phyloP scores from a whole-genome alignment of 1,140 invertebrate species.

The Heliconius nattereri region DNA sequence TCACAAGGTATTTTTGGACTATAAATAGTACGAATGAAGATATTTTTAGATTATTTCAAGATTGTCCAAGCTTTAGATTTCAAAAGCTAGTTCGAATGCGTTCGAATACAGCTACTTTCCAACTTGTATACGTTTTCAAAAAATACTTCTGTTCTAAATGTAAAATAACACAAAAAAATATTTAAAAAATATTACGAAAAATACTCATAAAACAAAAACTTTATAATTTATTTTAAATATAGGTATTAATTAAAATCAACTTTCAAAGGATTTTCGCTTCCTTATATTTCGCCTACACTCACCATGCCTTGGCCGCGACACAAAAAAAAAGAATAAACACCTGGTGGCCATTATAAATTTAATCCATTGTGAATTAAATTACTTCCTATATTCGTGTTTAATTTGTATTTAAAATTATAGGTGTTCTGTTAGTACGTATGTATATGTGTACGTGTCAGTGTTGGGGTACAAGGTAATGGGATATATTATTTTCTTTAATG shows the following conservation, averaged over 20 bases:
- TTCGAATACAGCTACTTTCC: no score
- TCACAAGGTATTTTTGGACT: not conserved
- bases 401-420: slow-evolving; percentile 29
- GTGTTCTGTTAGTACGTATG: slow-evolving; percentile 7
- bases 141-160: no score
- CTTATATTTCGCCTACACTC: slow-evolving; percentile 27
- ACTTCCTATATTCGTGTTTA: slow-evolving; percentile 56
- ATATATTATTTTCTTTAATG: not conserved
- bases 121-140: no score
- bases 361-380: slow-evolving; percentile 56
- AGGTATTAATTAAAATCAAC: not conserved
- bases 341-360: slow-evolving; percentile 47
- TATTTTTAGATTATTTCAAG: not conserved
- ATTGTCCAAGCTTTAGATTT: no score
- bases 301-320: slow-evolving; percentile 33
- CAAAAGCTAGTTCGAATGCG: no score
- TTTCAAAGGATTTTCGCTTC: slow-evolving; percentile 25
- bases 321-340: slow-evolving; percentile 40
- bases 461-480: not conserved
- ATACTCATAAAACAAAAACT: no score
- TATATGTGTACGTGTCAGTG: not conserved
- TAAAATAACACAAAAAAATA: no score
- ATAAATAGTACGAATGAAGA: not conserved
- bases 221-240: not conserved
- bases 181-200: no score